phyloP scores from a whole-genome alignment of 2,797 vertebrate genomes.

The Poeciliopsis infans region DNA sequence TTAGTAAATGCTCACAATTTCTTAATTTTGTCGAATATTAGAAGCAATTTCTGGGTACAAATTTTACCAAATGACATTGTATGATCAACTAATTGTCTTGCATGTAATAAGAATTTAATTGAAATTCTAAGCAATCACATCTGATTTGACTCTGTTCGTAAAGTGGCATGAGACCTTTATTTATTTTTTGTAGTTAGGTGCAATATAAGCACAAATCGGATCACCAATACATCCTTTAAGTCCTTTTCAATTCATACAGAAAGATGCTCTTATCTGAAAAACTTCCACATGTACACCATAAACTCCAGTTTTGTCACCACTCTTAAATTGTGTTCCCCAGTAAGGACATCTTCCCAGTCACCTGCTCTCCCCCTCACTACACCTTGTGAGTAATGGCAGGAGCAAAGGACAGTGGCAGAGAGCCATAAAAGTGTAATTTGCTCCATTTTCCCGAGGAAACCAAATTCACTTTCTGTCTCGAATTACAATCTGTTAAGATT shows the following conservation, averaged over 20 bases:
- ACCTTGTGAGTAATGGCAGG: conserved; percentile 77
- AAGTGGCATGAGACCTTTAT: background rate
- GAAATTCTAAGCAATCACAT: background rate
- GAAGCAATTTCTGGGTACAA: background rate
- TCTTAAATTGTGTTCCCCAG: conserved; percentile 46
- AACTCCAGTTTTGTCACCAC: conserved; percentile 49
- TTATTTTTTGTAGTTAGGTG: background rate
- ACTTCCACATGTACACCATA: conserved; percentile 37
- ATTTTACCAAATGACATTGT: background rate
- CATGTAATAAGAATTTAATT: background rate
- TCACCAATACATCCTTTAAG: background rate
- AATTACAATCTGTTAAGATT: conserved; percentile 82
- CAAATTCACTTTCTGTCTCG: conserved; percentile 79
- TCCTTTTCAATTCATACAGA: background rate
- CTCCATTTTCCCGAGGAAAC: conserved; percentile 80
- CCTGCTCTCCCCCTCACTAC: conserved; percentile 52
- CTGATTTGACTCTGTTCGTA: background rate
- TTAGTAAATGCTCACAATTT: background rate
- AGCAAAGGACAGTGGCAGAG: conserved; percentile 81
- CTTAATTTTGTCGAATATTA: background rate
- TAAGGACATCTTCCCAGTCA: conserved; percentile 70
- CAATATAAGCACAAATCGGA: background rate
- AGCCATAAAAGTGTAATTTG: conserved; percentile 86
- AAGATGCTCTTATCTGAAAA: conserved; percentile 53
- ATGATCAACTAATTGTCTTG: background rate